Conservation (phyloP, 2,888 invertebrate species). For the Mimachlamys varia region DNA sequence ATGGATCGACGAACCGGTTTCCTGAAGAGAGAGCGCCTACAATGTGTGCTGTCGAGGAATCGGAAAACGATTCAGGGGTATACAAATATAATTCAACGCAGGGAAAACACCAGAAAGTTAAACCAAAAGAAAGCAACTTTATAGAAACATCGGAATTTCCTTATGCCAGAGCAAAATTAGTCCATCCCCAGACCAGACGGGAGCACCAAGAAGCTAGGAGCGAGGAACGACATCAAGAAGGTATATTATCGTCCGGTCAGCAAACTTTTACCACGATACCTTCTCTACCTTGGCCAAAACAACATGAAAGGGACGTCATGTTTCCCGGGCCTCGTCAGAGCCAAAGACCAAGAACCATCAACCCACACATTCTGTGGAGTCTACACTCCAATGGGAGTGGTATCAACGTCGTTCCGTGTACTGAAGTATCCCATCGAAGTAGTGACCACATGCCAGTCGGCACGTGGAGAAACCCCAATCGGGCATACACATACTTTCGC, state of each 20-base stretch:
- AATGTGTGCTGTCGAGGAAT: not conserved
- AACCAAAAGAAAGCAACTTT: conserved; percentile 43
- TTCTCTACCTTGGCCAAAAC: not conserved
- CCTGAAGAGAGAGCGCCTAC: not conserved
- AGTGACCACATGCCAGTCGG: not conserved
- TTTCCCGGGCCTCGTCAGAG: not conserved
- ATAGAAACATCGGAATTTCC: conserved; percentile 41
- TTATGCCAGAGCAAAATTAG: conserved; percentile 41
- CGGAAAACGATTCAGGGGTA: not conserved
- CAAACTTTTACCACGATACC: not conserved
- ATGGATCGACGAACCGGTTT: not conserved
- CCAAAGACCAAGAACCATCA: not conserved
- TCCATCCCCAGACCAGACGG: not conserved
- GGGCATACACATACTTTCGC: not conserved
- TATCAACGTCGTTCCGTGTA: not conserved
- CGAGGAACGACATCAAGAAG: not conserved
- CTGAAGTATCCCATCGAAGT: not conserved
- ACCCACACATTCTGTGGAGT: conserved; percentile 5
- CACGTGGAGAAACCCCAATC: not conserved
- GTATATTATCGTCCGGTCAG: not conserved
- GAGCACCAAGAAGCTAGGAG: not conserved
- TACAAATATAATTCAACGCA: not conserved
- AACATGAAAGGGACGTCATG: not conserved
- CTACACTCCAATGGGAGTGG: not conserved
- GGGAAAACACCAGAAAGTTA: not conserved